These are phyloP conservation scores for Trisateles emortualis DNA, from an alignment of 2,888 invertebrate genomes.

Conservation along the genomic window DNA sequence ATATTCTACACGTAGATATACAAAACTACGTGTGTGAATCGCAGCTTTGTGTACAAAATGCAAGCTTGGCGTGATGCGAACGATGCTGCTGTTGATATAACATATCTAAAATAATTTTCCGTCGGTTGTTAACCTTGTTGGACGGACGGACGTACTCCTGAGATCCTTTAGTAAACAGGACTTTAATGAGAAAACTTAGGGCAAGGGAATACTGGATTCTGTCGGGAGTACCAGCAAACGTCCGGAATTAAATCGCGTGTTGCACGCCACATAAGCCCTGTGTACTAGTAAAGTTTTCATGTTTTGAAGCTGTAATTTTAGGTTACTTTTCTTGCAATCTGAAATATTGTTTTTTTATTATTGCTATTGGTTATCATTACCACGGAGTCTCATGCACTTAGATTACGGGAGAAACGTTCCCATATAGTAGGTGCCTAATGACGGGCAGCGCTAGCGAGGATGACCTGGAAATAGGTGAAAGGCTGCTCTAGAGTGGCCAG, in stretches of 20 bases:
- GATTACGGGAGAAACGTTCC: too few relatives aligned
- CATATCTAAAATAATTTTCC: constrained; percentile 15
- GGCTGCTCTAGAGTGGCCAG: too few relatives aligned
- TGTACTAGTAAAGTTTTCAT: constrained; percentile 23
- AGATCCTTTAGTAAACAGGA: constrained; percentile 35
- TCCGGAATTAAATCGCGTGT: constrained; percentile 41
- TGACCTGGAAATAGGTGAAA: too few relatives aligned
- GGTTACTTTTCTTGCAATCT: too few relatives aligned
- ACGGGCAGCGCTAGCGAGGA: too few relatives aligned
- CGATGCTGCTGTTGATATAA: constrained; percentile 1
- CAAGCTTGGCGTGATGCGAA: background rate
- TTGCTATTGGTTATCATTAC: too few relatives aligned
- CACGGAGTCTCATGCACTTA: too few relatives aligned
- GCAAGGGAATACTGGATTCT: constrained; percentile 21
- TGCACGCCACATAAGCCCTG: constrained; percentile 31
- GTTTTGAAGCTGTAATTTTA: too few relatives aligned
- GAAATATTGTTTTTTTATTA: too few relatives aligned
- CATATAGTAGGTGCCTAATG: too few relatives aligned
- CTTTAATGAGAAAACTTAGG: constrained; percentile 51
- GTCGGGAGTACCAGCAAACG: constrained; percentile 20
- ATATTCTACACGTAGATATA: too few relatives aligned
- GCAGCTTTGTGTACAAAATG: background rate
- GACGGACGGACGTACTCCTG: constrained; percentile 14
- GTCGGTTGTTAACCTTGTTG: constrained; percentile 3
- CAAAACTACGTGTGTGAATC: background rate